phyloP scores from a whole-genome alignment of 2,113 vertebrate species.

The Clarias magur region DNA sequence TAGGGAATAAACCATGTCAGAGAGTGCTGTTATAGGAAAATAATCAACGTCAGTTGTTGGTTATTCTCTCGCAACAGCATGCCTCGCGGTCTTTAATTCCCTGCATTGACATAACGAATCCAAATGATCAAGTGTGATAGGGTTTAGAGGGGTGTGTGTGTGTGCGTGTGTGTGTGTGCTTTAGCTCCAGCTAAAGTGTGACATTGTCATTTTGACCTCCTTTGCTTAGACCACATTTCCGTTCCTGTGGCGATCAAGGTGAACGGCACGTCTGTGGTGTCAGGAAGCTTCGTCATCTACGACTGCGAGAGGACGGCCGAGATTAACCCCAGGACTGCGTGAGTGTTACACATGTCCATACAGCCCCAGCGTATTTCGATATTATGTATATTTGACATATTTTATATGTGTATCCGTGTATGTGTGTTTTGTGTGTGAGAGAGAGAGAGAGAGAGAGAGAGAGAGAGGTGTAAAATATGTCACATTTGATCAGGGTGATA shows the following conservation, averaged over 20 bases:
- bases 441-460: slow-evolving; percentile 11
- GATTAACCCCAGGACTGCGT: slow-evolving; percentile 84
- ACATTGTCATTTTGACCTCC: slow-evolving; percentile 38
- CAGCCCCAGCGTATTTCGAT: neutral
- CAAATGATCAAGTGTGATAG: neutral
- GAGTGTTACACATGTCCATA: slow-evolving; percentile 66
- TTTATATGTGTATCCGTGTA: slow-evolving; percentile 29
- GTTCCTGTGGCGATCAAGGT: slow-evolving; percentile 84
- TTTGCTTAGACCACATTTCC: slow-evolving; percentile 84
- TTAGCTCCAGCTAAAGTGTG: no score
- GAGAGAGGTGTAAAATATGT: slow-evolving; percentile 68
- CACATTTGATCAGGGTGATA: slow-evolving; percentile 71
- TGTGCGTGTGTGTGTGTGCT: neutral
- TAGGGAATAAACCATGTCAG: neutral
- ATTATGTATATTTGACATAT: neutral
- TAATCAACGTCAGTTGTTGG: neutral
- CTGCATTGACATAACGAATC: neutral
- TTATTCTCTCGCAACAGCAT: neutral
- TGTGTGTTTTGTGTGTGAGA: slow-evolving; percentile 15
- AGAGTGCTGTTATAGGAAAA: neutral
- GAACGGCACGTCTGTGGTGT: slow-evolving; percentile 82
- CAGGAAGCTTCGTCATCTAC: slow-evolving; percentile 88
- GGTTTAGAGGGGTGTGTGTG: neutral
- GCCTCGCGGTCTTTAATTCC: neutral
- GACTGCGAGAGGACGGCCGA: slow-evolving; percentile 85